These are phyloP conservation scores for Platichthys stellatus DNA, from an alignment of 2,113 vertebrate species.

Conservation along the genomic window DNA sequence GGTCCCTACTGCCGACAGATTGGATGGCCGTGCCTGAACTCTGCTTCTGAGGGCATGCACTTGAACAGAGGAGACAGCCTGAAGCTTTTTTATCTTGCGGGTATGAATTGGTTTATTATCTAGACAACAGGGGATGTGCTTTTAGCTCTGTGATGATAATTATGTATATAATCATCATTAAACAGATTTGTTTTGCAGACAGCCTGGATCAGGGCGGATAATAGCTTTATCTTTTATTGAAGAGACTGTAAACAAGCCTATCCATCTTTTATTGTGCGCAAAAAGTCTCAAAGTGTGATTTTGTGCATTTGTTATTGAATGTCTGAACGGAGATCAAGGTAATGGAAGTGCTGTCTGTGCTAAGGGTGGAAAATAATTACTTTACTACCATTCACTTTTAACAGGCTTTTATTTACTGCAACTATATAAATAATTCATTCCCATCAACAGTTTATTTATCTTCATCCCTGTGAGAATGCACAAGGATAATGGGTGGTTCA, in stretches of 20 bases:
- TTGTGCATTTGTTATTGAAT: conserved; percentile 18
- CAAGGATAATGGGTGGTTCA: not conserved
- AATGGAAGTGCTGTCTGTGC: not conserved
- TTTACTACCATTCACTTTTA: conserved; percentile 9
- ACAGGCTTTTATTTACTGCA: conserved; percentile 19
- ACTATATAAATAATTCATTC: conserved; percentile 10
- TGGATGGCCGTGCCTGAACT: conserved; percentile 52
- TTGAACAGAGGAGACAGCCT: conserved; percentile 45
- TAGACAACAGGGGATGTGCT: conserved; percentile 45
- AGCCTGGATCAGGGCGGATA: conserved; percentile 28
- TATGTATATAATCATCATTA: conserved; percentile 20
- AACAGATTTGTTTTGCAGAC: conserved; percentile 50
- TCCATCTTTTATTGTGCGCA: conserved; percentile 40
- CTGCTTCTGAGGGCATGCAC: conserved; percentile 45
- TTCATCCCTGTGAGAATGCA: conserved; percentile 7
- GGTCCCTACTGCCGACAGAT: conserved; percentile 55
- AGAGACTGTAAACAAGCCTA: conserved; percentile 45
- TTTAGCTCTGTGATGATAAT: conserved; percentile 39
- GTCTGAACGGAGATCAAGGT: conserved; percentile 9
- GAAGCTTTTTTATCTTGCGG: conserved; percentile 51
- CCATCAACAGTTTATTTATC: not conserved
- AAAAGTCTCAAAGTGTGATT: conserved; percentile 27
- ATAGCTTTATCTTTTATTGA: conserved; percentile 60
- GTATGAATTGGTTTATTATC: conserved; percentile 61
- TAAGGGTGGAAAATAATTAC: conserved; percentile 4